Evolutionary conservation across 2,113 vertebrate species (phyloP), one percentile per base, ranked within the genome.

Genomic region (Aldabrachelys gigantea): DNA sequence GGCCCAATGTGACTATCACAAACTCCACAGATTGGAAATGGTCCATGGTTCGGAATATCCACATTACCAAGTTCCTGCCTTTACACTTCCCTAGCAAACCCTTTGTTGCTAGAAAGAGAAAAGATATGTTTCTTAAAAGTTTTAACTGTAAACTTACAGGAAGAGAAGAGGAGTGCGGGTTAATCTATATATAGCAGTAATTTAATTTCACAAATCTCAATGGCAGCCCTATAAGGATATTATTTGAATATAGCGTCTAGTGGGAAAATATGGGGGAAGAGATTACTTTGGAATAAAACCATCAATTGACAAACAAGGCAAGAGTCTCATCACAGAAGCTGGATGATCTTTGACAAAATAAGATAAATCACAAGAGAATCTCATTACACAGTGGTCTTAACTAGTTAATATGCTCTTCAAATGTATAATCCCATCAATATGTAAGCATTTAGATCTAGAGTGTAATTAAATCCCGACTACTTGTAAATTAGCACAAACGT

Each of bases 231-330:
- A 78, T 79, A 87, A 97, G 92, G 96, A 89, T 93, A 93, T 97
- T 97, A 97, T 87, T 65, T 27, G 89, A 97, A 96, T 83, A 88
- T 92, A 79, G 80, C 85, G 96, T 94, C 91, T 69, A 93, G 87
- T 25, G 21, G 29, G 89, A 94, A 93, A 95, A 84, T 38, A 47
- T 81, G 47, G 47, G 47, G 47, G 81, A 84, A 84, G 82, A 75
- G 88, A 85, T 87, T 38, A 82, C 29, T 53, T 93, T 89, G 25
- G 54, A 92, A 80, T 5, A 69, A 96, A 91, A 88, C 62, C 85
- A 90, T 49, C 22, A 91, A 8, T 81, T 11, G 31, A 86, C 14
- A 84, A 93, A 91, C 65, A 86, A 91, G 84, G 62, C 50, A 65
- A 57, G 54, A 41, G 10, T 81, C 38, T 78, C 89, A 56, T 65